Conservation (phyloP, 2,113 vertebrate species). For the Formicarius rufipectus region DNA sequence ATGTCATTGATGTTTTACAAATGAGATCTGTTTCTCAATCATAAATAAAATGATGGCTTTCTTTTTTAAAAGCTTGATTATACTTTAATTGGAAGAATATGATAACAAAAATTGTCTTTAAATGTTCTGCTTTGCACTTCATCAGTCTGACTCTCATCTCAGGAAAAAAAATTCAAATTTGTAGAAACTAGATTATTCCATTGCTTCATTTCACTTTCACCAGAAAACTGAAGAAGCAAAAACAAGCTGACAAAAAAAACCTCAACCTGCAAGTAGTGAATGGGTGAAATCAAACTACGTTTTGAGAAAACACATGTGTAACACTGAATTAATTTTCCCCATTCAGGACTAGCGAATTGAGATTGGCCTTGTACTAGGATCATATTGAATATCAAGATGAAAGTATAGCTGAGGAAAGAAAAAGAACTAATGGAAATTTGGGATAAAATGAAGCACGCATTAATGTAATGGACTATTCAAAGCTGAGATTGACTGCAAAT, state of each 20-base stretch:
- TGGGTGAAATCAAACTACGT: not conserved
- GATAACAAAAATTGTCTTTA: not conserved
- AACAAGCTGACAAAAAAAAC: not conserved
- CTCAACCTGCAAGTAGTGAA: not conserved
- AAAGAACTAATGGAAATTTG: not conserved
- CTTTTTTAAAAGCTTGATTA: not conserved
- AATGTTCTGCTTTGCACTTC: not conserved
- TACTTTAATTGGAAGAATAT: not conserved
- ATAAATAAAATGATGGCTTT: not conserved
- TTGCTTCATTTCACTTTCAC: not conserved
- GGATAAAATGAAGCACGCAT: not conserved
- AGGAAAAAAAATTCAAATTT: not conserved
- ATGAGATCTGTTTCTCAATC: not conserved
- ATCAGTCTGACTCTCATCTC: not conserved
- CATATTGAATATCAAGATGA: not conserved
- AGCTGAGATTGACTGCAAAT: not conserved
- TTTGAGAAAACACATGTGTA: accelerated
- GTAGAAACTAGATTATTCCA: not conserved
- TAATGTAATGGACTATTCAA: not conserved
- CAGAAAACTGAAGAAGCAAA: not conserved
- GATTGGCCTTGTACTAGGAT: not conserved
- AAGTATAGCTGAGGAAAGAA: not conserved
- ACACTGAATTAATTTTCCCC: not conserved
- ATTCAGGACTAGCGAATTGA: not conserved
- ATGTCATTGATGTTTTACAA: not conserved